Evolutionary conservation across 2,113 vertebrate genomes (phyloP).

Genomic region (Thalassoma bifasciatum): DNA sequence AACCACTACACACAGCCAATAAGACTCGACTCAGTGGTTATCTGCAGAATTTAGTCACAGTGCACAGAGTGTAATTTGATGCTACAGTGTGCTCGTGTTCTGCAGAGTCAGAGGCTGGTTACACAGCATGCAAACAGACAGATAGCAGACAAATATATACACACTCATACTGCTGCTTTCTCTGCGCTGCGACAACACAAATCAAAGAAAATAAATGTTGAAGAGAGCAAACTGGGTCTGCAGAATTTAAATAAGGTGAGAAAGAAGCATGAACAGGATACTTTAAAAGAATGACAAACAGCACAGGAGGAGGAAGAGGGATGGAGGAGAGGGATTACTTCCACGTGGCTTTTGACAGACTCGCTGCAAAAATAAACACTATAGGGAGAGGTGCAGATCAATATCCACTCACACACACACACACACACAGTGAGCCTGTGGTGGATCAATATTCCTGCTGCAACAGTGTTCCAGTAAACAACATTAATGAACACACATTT

Average conservation of each 20-base stretch:
- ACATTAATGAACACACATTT: constrained; percentile 78
- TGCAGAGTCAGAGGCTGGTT: constrained; percentile 12
- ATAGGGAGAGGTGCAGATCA: constrained; percentile 69
- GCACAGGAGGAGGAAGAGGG: constrained; percentile 15
- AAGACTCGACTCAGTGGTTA: constrained; percentile 20
- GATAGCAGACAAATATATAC: constrained; percentile 7
- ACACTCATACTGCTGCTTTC: background rate
- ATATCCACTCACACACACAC: constrained; percentile 64
- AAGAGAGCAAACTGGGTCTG: background rate
- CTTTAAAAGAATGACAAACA: constrained; percentile 52
- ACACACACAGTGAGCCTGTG: constrained; percentile 36
- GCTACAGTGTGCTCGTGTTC: constrained; percentile 21
- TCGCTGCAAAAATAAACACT: constrained; percentile 74
- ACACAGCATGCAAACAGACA: constrained; percentile 15
- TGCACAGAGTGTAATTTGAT: constrained; percentile 38
- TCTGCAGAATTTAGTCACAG: constrained; percentile 48
- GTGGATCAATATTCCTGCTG: constrained; percentile 70
- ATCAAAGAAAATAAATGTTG: constrained; percentile 18
- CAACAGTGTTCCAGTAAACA: constrained; percentile 73
- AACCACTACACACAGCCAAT: constrained; percentile 36
- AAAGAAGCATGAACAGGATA: constrained; percentile 2
- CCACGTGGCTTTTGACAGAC: constrained; percentile 76
- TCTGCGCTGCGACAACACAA: constrained; percentile 1
- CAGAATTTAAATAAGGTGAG: constrained; percentile 18
- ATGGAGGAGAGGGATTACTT: constrained; percentile 69